Evolutionary conservation across 2,113 vertebrate genomes (phyloP).

Genomic region (Bambusicola thoracicus): DNA sequence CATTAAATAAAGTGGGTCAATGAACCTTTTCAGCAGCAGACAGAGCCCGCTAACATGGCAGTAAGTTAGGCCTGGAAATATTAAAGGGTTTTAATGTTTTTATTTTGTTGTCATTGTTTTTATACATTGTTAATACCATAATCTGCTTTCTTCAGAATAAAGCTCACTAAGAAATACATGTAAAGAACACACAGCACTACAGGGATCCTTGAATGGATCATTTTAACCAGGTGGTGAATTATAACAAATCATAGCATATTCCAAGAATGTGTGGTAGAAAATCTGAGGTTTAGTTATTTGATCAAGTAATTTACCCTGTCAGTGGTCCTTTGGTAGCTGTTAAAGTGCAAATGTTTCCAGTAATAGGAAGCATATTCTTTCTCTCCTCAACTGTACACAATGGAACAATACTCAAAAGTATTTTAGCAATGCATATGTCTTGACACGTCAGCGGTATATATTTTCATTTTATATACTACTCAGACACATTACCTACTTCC

Average conservation of each 20-base stretch:
- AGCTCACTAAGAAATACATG: not conserved
- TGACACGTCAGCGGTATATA: not conserved
- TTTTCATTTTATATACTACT: not conserved
- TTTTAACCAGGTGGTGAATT: not conserved
- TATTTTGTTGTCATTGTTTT: not conserved
- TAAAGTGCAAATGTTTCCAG: not conserved
- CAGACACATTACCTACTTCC: not conserved
- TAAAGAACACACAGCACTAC: not conserved
- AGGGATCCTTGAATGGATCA: not conserved
- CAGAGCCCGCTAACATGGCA: not conserved
- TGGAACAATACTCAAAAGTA: not conserved
- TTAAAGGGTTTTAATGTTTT: not conserved
- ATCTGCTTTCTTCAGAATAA: not conserved
- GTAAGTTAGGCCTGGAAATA: not conserved
- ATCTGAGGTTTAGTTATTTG: not conserved
- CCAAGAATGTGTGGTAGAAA: not conserved
- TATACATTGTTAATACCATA: not conserved
- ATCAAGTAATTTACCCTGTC: not conserved
- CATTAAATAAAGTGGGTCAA: not conserved
- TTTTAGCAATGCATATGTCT: not conserved
- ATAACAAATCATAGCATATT: not conserved
- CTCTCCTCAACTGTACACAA: not conserved
- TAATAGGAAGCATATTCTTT: not conserved
- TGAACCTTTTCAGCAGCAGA: not conserved
- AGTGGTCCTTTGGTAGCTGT: not conserved